phyloP scores from a whole-genome alignment of 2,797 vertebrate species.

The Ctenochaetus hawaiiensis region DNA sequence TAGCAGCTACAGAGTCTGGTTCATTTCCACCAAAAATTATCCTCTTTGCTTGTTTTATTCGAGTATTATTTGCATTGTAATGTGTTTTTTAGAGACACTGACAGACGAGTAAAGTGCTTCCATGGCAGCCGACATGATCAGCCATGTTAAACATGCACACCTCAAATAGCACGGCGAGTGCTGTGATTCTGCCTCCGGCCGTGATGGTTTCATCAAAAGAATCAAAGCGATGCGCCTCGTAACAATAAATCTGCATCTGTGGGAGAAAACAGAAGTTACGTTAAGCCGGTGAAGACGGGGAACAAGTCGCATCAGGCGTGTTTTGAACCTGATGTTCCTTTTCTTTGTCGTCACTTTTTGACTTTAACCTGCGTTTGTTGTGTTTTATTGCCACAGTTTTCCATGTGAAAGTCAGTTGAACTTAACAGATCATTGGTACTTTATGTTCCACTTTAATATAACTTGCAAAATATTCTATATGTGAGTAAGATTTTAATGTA shows the following conservation, averaged over 20 bases:
- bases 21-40: background rate
- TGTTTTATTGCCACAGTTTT: background rate
- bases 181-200: slow-evolving; percentile 91
- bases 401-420: background rate
- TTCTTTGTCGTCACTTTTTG: too few species aligned
- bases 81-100: background rate
- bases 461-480: background rate
- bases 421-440: background rate
- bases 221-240: slow-evolving; percentile 87
- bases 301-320: too few species aligned
- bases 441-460: background rate
- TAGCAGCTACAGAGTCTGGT: background rate
- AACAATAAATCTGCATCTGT: slow-evolving; percentile 99
- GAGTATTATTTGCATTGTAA: background rate
- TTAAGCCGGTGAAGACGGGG: background rate
- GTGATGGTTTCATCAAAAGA: slow-evolving; percentile 90
- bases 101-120: background rate
- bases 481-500: background rate
- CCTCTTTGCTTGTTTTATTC: background rate
- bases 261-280: slow-evolving; percentile 38
- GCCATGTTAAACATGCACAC: slow-evolving; percentile 73
- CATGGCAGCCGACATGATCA: background rate
- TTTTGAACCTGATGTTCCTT: too few species aligned
- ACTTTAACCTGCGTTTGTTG: background rate
- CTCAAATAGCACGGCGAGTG: slow-evolving; percentile 95